These are phyloP conservation scores for Trichogramma evanescens DNA, from an alignment of 2,888 invertebrate species.

Conservation along the genomic window DNA sequence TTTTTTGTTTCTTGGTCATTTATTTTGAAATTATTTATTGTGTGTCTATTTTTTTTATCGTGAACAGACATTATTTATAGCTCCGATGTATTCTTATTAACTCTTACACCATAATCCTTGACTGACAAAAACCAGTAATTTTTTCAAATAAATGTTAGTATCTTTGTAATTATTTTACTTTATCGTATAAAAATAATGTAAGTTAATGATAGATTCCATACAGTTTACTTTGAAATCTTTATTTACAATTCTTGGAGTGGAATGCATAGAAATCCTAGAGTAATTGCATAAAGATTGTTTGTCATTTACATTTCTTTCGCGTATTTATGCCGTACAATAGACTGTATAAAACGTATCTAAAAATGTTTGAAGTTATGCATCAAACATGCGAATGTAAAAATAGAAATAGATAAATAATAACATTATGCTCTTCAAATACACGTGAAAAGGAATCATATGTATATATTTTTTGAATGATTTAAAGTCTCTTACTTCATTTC, in stretches of 20 bases:
- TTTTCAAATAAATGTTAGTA: too few species aligned
- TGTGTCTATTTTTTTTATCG: slow-evolving; percentile 12
- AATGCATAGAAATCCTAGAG: neutral
- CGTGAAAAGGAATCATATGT: neutral
- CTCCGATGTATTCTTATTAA: slow-evolving; percentile 11
- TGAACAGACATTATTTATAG: slow-evolving; percentile 15
- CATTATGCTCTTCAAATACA: neutral
- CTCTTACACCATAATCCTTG: slow-evolving; percentile 15
- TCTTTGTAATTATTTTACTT: neutral
- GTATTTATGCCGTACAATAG: neutral
- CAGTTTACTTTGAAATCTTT: slow-evolving; percentile 2
- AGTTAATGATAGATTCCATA: slow-evolving; percentile 7
- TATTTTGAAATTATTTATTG: slow-evolving; percentile 12
- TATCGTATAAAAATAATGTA: neutral
- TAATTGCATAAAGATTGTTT: slow-evolving; percentile 1
- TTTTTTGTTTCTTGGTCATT: slow-evolving; percentile 10
- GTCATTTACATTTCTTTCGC: neutral
- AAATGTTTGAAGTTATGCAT: neutral
- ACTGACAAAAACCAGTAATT: slow-evolving; percentile 9
- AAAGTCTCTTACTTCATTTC: slow-evolving; percentile 5
- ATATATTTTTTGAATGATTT: slow-evolving; percentile 8
- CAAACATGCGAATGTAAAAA: neutral
- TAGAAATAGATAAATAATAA: neutral
- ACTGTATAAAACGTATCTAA: neutral
- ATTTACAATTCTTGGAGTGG: neutral